These are phyloP conservation scores for Thecocarcelia acutangulata DNA, from an alignment of 2,888 invertebrate species.

Conservation along the genomic window DNA sequence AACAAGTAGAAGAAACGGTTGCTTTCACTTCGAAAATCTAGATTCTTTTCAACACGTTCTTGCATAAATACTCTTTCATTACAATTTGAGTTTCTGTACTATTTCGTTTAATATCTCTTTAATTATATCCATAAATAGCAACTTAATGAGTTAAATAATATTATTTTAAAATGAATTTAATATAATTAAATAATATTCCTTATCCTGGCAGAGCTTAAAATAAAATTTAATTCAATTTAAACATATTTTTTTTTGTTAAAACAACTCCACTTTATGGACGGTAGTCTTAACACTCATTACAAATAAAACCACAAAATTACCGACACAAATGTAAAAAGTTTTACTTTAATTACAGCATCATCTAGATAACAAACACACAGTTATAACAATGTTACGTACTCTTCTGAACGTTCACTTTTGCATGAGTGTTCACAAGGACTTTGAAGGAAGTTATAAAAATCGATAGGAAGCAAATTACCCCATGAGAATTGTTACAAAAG, in stretches of 20 bases:
- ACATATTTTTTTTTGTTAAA: conserved; percentile 21
- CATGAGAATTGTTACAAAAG: conserved; percentile 58
- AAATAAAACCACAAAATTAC: conserved; percentile 69
- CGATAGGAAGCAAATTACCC: conserved; percentile 63
- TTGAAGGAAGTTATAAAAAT: conserved; percentile 48
- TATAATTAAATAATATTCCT: conserved; percentile 51
- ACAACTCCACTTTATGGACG: conserved; percentile 45
- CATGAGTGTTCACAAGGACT: not conserved
- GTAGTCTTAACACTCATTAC: conserved; percentile 67
- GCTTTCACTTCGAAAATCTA: too few relatives aligned
- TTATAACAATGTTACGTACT: not conserved
- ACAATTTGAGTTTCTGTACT: not conserved
- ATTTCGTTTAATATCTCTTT: not conserved
- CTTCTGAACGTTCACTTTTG: not conserved
- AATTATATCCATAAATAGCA: conserved; percentile 15
- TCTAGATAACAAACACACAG: conserved; percentile 54
- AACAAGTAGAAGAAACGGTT: too few relatives aligned
- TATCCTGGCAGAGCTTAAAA: conserved; percentile 23
- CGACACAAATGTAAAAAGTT: conserved; percentile 72
- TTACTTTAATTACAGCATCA: conserved; percentile 72
- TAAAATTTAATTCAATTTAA: conserved; percentile 49
- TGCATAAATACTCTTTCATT: not conserved
- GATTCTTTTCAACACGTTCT: too few relatives aligned
- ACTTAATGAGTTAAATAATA: conserved; percentile 50
- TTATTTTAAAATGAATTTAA: conserved; percentile 47